These are phyloP conservation scores for Microcebus tavaratra DNA, from an alignment of 2,113 vertebrate genomes.

Conservation along the genomic window DNA sequence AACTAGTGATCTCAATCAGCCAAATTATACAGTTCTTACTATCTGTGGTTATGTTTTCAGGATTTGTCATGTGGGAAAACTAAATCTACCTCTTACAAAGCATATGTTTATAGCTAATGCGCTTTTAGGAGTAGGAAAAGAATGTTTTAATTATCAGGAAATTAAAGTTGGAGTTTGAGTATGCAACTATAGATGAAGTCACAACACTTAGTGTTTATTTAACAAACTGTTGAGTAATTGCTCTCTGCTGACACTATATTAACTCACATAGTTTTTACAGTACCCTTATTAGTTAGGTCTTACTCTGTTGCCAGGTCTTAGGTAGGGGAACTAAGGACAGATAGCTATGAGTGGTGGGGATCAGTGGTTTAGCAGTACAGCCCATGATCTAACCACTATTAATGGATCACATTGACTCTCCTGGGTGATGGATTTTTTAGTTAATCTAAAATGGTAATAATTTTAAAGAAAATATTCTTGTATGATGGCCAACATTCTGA, in stretches of 20 bases:
- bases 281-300: not conserved
- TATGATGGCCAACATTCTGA: not conserved
- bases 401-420: not conserved
- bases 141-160: not conserved
- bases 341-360: not conserved
- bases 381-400: not conserved
- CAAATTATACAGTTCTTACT: not conserved
- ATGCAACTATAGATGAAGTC: not conserved
- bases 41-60: not conserved
- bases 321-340: not conserved
- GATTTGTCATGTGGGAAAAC: not conserved
- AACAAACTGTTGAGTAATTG: not conserved
- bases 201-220: constrained; percentile 3
- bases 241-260: not conserved
- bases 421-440: not conserved
- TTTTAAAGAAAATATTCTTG: not conserved
- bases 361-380: not conserved
- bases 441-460: not conserved
- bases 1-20: not conserved
- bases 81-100: not conserved
- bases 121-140: not conserved
- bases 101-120: not conserved
- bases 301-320: not conserved
- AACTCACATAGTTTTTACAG: not conserved
- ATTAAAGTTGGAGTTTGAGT: not conserved